Conservation (phyloP, 2,888 invertebrate genomes). For the Pristionchus entomophagus region DNA sequence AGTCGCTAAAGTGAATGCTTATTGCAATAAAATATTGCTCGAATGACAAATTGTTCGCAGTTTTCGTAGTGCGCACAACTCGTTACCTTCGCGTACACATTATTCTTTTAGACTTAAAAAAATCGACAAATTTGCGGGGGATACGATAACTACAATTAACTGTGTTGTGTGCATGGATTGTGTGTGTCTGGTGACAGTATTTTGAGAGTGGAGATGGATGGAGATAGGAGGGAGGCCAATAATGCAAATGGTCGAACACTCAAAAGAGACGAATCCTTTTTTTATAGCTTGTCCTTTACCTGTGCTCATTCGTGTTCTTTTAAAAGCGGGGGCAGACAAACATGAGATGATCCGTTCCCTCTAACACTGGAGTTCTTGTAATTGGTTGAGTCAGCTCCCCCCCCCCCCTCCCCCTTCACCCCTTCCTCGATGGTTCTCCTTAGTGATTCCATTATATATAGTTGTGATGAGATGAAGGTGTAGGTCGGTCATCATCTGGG, state of each 20-base stretch:
- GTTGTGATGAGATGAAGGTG: background rate
- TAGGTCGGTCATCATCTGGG: background rate
- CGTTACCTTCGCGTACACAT: no score
- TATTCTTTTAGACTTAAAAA: no score
- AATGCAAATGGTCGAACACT: background rate
- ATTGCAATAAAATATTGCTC: no score
- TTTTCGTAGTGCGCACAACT: no score
- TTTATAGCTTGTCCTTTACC: background rate
- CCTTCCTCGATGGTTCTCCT: background rate
- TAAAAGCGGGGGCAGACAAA: background rate
- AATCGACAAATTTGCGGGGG: no score
- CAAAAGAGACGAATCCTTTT: background rate
- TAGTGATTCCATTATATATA: background rate
- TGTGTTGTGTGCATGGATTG: no score
- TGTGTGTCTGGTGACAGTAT: background rate
- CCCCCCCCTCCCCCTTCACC: background rate
- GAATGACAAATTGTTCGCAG: no score
- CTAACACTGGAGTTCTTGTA: no score
- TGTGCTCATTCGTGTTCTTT: background rate
- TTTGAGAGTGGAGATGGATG: background rate
- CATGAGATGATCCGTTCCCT: background rate
- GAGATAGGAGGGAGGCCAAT: background rate
- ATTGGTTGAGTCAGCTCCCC: background rate
- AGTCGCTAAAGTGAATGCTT: no score
- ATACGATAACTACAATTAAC: no score